phyloP scores from a whole-genome alignment of 1,140 invertebrate genomes.

The Drosophila pachea region DNA sequence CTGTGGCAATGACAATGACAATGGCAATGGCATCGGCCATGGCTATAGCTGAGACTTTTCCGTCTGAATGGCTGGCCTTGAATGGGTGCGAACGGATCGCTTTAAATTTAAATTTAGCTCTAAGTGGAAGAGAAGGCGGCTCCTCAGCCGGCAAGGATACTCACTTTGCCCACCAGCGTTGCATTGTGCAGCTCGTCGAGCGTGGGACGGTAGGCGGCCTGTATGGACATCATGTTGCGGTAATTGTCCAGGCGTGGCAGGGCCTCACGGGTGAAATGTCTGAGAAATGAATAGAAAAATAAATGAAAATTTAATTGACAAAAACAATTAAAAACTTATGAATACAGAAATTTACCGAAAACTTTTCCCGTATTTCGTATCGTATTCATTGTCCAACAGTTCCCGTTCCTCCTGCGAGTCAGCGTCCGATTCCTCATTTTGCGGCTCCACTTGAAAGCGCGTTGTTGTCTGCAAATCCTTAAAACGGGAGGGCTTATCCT shows the following conservation, averaged over 20 bases:
- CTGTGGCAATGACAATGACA: not conserved
- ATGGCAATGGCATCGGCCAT: not conserved
- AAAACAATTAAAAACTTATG: not conserved
- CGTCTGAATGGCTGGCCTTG: slow-evolving; percentile 1
- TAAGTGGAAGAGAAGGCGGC: not conserved
- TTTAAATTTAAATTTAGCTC: slow-evolving; percentile 6
- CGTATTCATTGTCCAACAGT: slow-evolving; percentile 82
- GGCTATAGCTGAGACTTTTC: slow-evolving; percentile 4
- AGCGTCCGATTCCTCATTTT: slow-evolving; percentile 79
- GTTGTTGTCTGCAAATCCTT: slow-evolving; percentile 81
- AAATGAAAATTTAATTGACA: not conserved
- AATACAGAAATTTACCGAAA: slow-evolving; percentile 81
- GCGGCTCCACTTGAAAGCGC: slow-evolving; percentile 80
- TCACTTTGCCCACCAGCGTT: slow-evolving; percentile 88
- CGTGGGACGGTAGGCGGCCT: slow-evolving; percentile 92
- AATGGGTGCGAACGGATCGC: slow-evolving; percentile 1
- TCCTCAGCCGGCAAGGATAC: no score
- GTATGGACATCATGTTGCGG: slow-evolving; percentile 94
- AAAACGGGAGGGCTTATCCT: slow-evolving; percentile 82
- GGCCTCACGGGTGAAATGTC: slow-evolving; percentile 94
- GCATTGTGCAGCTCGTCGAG: slow-evolving; percentile 95
- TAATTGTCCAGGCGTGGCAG: slow-evolving; percentile 95
- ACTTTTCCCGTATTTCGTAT: slow-evolving; percentile 89
- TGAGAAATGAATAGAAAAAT: slow-evolving; percentile 70
- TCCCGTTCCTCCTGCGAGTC: slow-evolving; percentile 81